Percentiles rank a stretch among this genome's conserved stretches.
Conservation (phyloP, 2,113 vertebrate species). For the Anolis sagrei region DNA sequence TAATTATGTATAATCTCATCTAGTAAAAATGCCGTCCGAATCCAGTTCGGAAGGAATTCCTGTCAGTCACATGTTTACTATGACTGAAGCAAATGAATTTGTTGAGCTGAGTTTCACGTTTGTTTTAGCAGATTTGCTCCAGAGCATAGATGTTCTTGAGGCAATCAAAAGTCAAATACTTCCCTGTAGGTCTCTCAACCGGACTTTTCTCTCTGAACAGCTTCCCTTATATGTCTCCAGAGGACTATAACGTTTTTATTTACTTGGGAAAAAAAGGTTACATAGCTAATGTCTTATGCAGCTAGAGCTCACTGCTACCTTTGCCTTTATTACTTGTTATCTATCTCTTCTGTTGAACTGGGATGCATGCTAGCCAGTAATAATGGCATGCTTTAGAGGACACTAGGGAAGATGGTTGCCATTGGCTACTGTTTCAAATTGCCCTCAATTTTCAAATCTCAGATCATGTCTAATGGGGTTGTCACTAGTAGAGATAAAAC, state of each 20-base stretch:
- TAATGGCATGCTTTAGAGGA: neutral
- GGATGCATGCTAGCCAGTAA: neutral
- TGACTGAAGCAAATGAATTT: conserved; percentile 19
- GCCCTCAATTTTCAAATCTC: neutral
- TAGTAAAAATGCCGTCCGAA: neutral
- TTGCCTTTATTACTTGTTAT: conserved; percentile 14
- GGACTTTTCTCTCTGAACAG: conserved; percentile 1
- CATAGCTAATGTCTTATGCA: conserved; percentile 5
- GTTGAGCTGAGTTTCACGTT: neutral
- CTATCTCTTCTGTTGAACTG: neutral
- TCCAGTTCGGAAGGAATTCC: neutral
- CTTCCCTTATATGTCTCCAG: conserved; percentile 23
- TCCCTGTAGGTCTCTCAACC: conserved; percentile 24
- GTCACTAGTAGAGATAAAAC: neutral
- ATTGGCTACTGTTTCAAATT: neutral
- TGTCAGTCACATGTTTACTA: neutral
- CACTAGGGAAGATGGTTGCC: neutral
- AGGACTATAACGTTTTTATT: conserved; percentile 27
- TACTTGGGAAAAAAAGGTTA: neutral
- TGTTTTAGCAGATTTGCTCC: conserved; percentile 8
- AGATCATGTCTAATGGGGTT: neutral
- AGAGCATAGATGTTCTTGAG: neutral
- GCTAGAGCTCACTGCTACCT: neutral
- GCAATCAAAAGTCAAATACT: conserved; percentile 17
- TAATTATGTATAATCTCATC: neutral